Conservation (phyloP, 2,113 vertebrate genomes). For the Cyanoramphus novaezelandiae region DNA sequence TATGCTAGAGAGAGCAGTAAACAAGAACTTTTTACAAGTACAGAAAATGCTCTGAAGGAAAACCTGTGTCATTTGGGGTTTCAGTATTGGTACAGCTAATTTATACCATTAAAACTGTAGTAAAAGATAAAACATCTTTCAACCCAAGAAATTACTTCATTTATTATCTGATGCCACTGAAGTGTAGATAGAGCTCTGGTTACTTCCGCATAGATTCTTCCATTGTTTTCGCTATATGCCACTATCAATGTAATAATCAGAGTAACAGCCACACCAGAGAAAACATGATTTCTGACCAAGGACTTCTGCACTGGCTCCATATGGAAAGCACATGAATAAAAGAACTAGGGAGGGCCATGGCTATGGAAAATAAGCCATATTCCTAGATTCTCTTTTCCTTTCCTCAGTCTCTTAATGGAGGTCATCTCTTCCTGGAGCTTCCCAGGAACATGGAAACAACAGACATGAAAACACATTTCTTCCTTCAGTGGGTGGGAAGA, state of each 20-base stretch:
- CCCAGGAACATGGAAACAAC: background rate
- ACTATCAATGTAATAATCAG: background rate
- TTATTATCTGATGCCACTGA: background rate
- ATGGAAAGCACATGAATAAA: background rate
- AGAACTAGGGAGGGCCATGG: background rate
- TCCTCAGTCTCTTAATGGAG: background rate
- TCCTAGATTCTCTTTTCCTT: background rate
- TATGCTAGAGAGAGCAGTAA: background rate
- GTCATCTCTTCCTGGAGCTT: background rate
- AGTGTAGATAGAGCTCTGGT: background rate
- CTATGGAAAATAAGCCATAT: background rate
- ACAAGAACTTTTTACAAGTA: background rate
- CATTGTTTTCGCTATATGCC: background rate
- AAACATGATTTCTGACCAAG: background rate
- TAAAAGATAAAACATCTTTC: background rate
- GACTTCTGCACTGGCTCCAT: background rate
- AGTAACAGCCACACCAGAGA: background rate
- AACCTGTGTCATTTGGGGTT: background rate
- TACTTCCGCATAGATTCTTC: background rate
- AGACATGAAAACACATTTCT: background rate
- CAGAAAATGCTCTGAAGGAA: background rate
- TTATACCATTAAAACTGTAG: background rate
- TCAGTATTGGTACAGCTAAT: background rate
- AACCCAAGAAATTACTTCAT: background rate
- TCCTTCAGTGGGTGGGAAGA: background rate